phyloP scores from a whole-genome alignment of 1,140 invertebrate species.

The Drosophila saltans region DNA sequence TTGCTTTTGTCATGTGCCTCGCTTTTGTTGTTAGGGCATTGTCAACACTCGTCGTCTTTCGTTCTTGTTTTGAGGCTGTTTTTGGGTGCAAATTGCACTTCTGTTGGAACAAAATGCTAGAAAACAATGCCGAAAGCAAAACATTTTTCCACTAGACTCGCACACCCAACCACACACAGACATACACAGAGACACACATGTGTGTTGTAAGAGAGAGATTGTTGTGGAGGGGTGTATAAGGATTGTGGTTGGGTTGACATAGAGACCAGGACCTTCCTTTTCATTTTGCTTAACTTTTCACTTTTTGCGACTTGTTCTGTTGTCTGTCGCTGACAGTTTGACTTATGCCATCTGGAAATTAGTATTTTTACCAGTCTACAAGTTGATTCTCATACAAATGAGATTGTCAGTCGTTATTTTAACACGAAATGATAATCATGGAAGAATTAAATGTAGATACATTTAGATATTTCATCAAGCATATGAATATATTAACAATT shows the following conservation, averaged over 20 bases:
- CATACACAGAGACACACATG: neutral
- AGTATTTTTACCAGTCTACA: slow-evolving; percentile 36
- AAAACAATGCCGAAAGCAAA: slow-evolving; percentile 69
- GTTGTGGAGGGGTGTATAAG: slow-evolving; percentile 11
- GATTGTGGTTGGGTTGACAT: neutral
- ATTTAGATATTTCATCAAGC: too few species aligned
- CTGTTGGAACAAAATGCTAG: slow-evolving; percentile 74
- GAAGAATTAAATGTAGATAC: neutral
- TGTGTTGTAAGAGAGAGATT: neutral
- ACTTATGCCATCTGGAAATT: slow-evolving; percentile 70
- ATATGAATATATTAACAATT: too few species aligned
- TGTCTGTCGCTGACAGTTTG: slow-evolving; percentile 69
- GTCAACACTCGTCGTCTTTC: slow-evolving; percentile 59
- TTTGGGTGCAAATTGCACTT: slow-evolving; percentile 79
- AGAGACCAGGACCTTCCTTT: slow-evolving; percentile 54
- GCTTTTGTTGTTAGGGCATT: slow-evolving; percentile 56
- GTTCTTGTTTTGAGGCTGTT: slow-evolving; percentile 51
- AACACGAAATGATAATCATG: neutral
- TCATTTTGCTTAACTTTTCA: slow-evolving; percentile 77
- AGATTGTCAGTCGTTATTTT: slow-evolving; percentile 4
- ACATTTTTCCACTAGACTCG: slow-evolving; percentile 49
- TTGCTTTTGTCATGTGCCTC: slow-evolving; percentile 55
- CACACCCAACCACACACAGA: neutral
- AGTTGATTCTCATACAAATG: slow-evolving; percentile 18
- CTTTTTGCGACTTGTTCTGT: slow-evolving; percentile 51